These are phyloP conservation scores for Osmerus eperlanus DNA, from an alignment of 2,113 vertebrate species.

Conservation along the genomic window DNA sequence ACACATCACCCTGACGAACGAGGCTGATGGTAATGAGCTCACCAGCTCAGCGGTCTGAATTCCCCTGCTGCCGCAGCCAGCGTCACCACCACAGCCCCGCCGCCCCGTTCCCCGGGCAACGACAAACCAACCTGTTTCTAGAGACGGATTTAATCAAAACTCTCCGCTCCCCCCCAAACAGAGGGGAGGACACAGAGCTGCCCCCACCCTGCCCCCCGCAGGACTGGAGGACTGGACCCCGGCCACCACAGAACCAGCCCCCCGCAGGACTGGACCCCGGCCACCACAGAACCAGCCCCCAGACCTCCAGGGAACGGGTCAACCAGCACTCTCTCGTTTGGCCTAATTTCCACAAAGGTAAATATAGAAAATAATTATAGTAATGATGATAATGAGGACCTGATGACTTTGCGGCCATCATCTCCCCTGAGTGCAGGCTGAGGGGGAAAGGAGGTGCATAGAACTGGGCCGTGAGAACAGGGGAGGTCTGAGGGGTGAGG, in stretches of 20 bases:
- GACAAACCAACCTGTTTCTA: no score
- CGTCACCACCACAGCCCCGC: slow-evolving; percentile 31
- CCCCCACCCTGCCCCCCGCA: slow-evolving; percentile 28
- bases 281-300: slow-evolving; percentile 30
- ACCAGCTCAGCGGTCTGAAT: slow-evolving; percentile 29
- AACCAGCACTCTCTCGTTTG: slow-evolving; percentile 55
- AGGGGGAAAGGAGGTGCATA: slow-evolving; percentile 64
- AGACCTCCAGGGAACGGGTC: slow-evolving; percentile 16
- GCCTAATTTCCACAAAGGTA: slow-evolving; percentile 67
- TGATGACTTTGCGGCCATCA: slow-evolving; percentile 62
- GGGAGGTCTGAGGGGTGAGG: no score
- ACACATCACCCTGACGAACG: slow-evolving; percentile 44
- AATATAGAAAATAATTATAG: slow-evolving; percentile 80
- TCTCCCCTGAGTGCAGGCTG: slow-evolving; percentile 49
- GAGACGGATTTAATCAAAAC: no score
- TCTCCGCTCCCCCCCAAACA: no score
- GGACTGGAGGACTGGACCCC: slow-evolving; percentile 24
- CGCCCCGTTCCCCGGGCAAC: slow-evolving; percentile 35
- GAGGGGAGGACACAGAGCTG: no score
- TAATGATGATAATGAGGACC: slow-evolving; percentile 72
- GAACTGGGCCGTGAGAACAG: slow-evolving; percentile 64
- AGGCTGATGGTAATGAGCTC: slow-evolving; percentile 45
- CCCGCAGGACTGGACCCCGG: slow-evolving; percentile 7
- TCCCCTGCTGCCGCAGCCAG: slow-evolving; percentile 27
- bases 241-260: neutral